These are phyloP conservation scores for Lasioglossum pauxillum DNA, from an alignment of 2,888 invertebrate species.

Conservation along the genomic window DNA sequence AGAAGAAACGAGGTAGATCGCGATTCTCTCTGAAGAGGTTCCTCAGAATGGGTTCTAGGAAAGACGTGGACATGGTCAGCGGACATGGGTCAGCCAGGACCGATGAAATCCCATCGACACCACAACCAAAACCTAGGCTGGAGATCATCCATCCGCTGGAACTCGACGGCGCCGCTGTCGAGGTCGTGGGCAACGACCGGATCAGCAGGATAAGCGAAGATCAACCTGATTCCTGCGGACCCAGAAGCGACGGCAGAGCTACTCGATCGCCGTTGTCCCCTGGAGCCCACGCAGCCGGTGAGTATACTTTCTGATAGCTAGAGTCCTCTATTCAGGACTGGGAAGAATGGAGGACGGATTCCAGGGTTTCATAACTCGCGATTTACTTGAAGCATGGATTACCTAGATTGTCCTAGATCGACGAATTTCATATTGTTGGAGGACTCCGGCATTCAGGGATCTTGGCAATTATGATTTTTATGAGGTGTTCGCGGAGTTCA, in stretches of 20 bases:
- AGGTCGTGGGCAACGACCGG: slow-evolving; percentile 88
- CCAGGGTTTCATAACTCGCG: neutral
- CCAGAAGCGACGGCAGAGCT: slow-evolving; percentile 52
- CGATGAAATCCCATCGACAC: slow-evolving; percentile 87
- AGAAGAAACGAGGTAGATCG: slow-evolving; percentile 89
- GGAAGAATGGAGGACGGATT: neutral
- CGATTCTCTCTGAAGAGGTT: slow-evolving; percentile 94
- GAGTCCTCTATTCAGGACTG: neutral
- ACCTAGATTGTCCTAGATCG: neutral
- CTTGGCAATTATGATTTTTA: neutral
- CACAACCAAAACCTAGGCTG: slow-evolving; percentile 90
- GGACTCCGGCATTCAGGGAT: neutral
- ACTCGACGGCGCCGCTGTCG: slow-evolving; percentile 92
- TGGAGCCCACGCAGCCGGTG: slow-evolving; percentile 70
- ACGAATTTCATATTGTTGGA: neutral
- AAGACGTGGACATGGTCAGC: slow-evolving; percentile 87
- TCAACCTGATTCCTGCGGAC: slow-evolving; percentile 73
- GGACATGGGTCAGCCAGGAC: slow-evolving; percentile 85
- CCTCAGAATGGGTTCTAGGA: slow-evolving; percentile 91
- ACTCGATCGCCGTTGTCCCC: slow-evolving; percentile 62
- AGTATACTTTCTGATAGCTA: slow-evolving; percentile 48
- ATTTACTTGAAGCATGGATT: neutral
- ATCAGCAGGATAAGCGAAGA: slow-evolving; percentile 83
- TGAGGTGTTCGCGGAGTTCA: neutral
- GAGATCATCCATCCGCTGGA: slow-evolving; percentile 96